Conservation (phyloP, 2,888 invertebrate genomes). For the Eupithecia subfuscata region DNA sequence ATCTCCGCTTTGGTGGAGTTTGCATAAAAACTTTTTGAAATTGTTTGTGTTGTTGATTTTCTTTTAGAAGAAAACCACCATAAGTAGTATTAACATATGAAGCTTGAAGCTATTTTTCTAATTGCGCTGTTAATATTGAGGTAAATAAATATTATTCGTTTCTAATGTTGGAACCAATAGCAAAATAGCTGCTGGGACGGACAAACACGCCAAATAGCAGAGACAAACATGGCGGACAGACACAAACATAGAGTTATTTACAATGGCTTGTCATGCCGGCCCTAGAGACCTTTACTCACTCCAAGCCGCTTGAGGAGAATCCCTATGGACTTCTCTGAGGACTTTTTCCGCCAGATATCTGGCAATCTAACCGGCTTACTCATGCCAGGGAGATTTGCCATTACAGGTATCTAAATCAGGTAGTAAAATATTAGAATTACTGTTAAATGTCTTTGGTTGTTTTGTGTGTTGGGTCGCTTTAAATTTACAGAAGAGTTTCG, state of each 20-base stretch:
- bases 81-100: background rate
- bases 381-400: conserved; percentile 57
- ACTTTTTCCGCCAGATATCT: conserved; percentile 76
- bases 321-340: conserved; percentile 75
- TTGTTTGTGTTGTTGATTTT: background rate
- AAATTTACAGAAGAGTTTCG: background rate
- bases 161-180: conserved; percentile 53
- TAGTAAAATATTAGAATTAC: conserved; percentile 42
- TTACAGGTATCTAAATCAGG: conserved; percentile 69
- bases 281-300: conserved; percentile 66
- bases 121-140: background rate
- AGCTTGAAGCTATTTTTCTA: background rate
- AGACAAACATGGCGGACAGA: conserved; percentile 49
- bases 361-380: conserved; percentile 71
- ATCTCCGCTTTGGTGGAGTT: too few relatives aligned
- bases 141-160: background rate
- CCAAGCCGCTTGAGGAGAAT: conserved; percentile 72
- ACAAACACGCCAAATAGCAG: conserved; percentile 47
- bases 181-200: conserved; percentile 47
- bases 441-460: background rate
- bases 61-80: background rate
- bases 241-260: conserved; percentile 64
- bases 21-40: too few relatives aligned
- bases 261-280: conserved; percentile 56
- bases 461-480: background rate